These are phyloP conservation scores for Platichthys flesus DNA, from an alignment of 2,113 vertebrate species.

Conservation along the genomic window DNA sequence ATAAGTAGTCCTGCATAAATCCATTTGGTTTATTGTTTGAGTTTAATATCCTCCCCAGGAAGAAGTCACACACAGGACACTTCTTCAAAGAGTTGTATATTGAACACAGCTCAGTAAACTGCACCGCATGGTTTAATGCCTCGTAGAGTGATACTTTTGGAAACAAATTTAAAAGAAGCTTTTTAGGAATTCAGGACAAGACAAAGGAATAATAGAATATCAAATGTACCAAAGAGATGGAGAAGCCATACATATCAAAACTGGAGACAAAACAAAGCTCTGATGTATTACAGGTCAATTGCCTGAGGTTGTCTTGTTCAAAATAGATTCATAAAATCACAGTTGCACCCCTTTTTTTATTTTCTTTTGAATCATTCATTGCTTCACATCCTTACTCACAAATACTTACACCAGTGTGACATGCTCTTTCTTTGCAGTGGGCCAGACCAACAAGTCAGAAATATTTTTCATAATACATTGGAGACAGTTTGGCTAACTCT, in stretches of 20 bases:
- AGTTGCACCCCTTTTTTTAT: background rate
- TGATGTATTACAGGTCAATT: background rate
- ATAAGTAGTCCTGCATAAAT: conserved; percentile 51
- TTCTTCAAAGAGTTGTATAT: conserved; percentile 45
- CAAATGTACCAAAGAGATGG: background rate
- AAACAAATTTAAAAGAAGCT: conserved; percentile 30
- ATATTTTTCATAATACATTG: conserved; percentile 38
- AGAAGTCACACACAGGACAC: conserved; percentile 69
- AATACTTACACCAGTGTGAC: conserved; percentile 8
- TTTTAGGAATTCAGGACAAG: conserved; percentile 40
- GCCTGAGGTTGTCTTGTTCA: background rate
- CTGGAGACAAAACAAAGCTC: background rate
- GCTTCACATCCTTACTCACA: conserved; percentile 4
- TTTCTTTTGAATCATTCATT: background rate
- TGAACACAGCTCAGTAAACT: conserved; percentile 56
- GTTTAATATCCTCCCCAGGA: conserved; percentile 51
- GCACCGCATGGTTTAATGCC: conserved; percentile 40
- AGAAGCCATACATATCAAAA: background rate
- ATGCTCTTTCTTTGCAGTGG: conserved; percentile 15
- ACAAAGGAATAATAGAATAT: conserved; percentile 17
- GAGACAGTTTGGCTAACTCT: conserved; percentile 27
- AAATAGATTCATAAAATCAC: background rate
- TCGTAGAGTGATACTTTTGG: conserved; percentile 44
- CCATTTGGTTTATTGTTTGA: conserved; percentile 61
- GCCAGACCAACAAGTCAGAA: conserved; percentile 6